Evolutionary conservation across 2,888 invertebrate species (phyloP).

Genomic region (Teleiodes luculella): DNA sequence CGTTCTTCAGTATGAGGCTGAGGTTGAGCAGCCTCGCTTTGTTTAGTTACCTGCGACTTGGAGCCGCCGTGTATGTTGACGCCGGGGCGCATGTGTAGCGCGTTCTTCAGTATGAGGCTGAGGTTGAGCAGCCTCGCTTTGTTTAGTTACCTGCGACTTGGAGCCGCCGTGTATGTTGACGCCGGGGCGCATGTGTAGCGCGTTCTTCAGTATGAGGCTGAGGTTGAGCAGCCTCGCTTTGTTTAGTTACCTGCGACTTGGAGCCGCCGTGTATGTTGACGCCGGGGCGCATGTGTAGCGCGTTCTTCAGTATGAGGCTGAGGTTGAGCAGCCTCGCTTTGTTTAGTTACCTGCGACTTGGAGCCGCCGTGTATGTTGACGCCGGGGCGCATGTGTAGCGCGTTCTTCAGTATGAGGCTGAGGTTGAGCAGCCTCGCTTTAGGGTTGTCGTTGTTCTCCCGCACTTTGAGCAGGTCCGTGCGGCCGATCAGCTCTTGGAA

Average conservation of each 20-base stretch:
- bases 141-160: slow-evolving; percentile 82
- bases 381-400: slow-evolving; percentile 92
- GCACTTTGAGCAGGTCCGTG: slow-evolving; percentile 90
- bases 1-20: slow-evolving; percentile 93
- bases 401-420: slow-evolving; percentile 91
- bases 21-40: too few species aligned
- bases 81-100: slow-evolving; percentile 92
- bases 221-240: slow-evolving; percentile 94
- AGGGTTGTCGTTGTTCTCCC: slow-evolving; percentile 82
- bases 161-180: slow-evolving; percentile 95
- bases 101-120: slow-evolving; percentile 91
- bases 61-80: slow-evolving; percentile 95
- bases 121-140: slow-evolving; percentile 94
- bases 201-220: slow-evolving; percentile 91
- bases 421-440: slow-evolving; percentile 94
- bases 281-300: slow-evolving; percentile 92
- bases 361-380: slow-evolving; percentile 95
- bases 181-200: slow-evolving; percentile 92
- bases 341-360: slow-evolving; percentile 80
- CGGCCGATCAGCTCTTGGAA: slow-evolving; percentile 96
- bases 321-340: slow-evolving; percentile 94
- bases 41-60: slow-evolving; percentile 81
- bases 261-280: slow-evolving; percentile 95
- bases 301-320: slow-evolving; percentile 91
- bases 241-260: slow-evolving; percentile 82